Evolutionary conservation across 2,113 vertebrate genomes (phyloP), one percentile per base, ranked within the genome.

Genomic region (Columba janthina): DNA sequence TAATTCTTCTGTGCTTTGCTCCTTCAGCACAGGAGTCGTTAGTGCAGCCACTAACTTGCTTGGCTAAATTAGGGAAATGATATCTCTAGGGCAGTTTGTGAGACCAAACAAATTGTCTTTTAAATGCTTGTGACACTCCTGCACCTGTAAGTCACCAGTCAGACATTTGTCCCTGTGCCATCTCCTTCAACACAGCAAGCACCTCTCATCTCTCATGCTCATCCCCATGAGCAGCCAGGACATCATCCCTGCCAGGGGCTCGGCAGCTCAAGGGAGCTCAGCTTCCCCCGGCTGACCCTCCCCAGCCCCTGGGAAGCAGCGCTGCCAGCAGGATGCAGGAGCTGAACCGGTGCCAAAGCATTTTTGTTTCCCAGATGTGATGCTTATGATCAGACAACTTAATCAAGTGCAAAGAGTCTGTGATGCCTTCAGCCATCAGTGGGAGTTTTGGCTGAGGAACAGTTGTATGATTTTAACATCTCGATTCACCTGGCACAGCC

Each of bases 301-400:
- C 36, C 0, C 5, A 69, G 77, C 54, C 73, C 61, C 70, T 77
- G 71, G 73, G 58, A 85, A 50, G 44, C 70, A 61, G 50, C 2
- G 2, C 50, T 58, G 38, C 0, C 2, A 78, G 73, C 53, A 84
- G 65, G 65, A 86, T 26, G 34, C 38, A 88, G 89, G 57, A 89
- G 50, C 61, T 93, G 89, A 84, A 50, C 38, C 19, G 8, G 8
- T 86, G 70, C 74, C 88, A 88, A 25, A 0, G 2, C 8, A 38
- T 82, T 92, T 86, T 75, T 61, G 67, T 67, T 82, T 87, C 58
- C 74, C 90, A 93, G 70, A 89, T 61, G 71, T 31, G 62, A 32
- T 61, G 22, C 58, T 76, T 79, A 50, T 28, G 50, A 77, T 70
- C 36, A 81, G 77, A 89, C 0, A 0, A 50, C 21, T 92, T 66